phyloP scores from a whole-genome alignment of 2,113 vertebrate species.

The Cheilinus undulatus region DNA sequence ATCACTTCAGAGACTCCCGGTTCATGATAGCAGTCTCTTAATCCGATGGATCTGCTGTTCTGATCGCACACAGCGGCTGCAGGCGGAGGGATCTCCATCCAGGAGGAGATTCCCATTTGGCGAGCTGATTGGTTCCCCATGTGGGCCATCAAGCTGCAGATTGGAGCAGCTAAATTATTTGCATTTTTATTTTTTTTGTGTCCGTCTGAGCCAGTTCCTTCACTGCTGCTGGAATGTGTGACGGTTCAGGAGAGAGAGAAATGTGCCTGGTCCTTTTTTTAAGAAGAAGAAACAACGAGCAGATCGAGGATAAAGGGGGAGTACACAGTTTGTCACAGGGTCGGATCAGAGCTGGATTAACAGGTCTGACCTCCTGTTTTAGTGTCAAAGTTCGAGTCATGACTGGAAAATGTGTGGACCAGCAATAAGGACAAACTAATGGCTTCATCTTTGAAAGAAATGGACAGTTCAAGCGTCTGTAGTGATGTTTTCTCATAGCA shows the following conservation, averaged over 20 bases:
- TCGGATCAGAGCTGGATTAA: conserved; percentile 3
- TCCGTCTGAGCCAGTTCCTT: not conserved
- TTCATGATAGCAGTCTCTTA: conserved; percentile 9
- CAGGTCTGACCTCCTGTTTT: conserved; percentile 2
- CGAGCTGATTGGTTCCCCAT: conserved; percentile 18
- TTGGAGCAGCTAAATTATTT: not conserved
- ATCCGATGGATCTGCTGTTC: not conserved
- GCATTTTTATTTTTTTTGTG: not conserved
- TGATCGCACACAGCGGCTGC: too few species aligned
- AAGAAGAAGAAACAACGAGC: conserved; percentile 12
- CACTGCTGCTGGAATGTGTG: conserved; percentile 46
- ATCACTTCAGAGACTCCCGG: conserved; percentile 5
- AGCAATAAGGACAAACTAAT: conserved; percentile 17
- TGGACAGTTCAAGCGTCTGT: conserved; percentile 11
- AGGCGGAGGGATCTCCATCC: not conserved
- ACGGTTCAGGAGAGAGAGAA: conserved; percentile 10
- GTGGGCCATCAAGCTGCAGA: conserved; percentile 19
- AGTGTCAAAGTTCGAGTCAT: conserved; percentile 35
- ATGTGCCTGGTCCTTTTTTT: conserved; percentile 21
- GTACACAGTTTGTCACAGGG: too few species aligned
- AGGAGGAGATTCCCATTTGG: conserved; percentile 21
- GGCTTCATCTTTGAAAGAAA: conserved; percentile 18
- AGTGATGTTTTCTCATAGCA: not conserved
- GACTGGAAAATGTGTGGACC: conserved; percentile 25
- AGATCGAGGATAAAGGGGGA: conserved; percentile 6